phyloP scores from a whole-genome alignment of 37 sponge, comb jelly and placozoan species.

The Crambe crambe region DNA sequence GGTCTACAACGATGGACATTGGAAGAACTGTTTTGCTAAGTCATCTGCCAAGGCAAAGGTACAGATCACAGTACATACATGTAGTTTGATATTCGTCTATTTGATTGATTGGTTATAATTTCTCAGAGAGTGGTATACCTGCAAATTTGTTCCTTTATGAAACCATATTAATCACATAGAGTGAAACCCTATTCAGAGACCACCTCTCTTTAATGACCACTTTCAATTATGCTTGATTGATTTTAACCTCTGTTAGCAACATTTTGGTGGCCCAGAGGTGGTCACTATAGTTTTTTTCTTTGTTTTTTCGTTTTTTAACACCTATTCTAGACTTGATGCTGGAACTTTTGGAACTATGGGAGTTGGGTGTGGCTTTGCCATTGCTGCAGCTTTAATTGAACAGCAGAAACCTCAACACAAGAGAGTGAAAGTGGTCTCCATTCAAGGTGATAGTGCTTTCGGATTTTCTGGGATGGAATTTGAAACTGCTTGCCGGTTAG shows the following conservation, averaged over 20 bases:
- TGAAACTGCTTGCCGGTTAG: constrained; percentile 87
- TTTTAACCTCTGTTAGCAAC: no score
- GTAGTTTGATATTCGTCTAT: no score
- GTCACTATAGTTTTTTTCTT: no score
- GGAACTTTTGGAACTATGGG: constrained; percentile 97
- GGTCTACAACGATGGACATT: constrained; percentile 93
- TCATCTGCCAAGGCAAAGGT: constrained; percentile 76
- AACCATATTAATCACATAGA: no score
- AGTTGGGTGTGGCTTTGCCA: constrained; percentile 89
- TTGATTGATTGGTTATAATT: no score
- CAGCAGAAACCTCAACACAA: constrained; percentile 14
- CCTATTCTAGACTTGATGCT: constrained; percentile 94
- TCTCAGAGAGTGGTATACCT: no score
- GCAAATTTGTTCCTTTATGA: no score
- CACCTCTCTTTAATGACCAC: no score
- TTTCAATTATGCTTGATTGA: no score
- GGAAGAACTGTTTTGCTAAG: constrained; percentile 78
- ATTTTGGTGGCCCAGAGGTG: no score
- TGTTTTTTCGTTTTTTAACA: background rate
- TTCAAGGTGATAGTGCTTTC: constrained; percentile 97
- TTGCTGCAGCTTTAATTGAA: constrained; percentile 75
- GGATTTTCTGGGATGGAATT: constrained; percentile 95
- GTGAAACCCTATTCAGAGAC: no score
- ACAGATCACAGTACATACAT: no score
- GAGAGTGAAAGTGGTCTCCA: constrained; percentile 53